These are phyloP conservation scores for Mimumesa dahlbomi DNA, from an alignment of 2,888 invertebrate species.

Conservation along the genomic window DNA sequence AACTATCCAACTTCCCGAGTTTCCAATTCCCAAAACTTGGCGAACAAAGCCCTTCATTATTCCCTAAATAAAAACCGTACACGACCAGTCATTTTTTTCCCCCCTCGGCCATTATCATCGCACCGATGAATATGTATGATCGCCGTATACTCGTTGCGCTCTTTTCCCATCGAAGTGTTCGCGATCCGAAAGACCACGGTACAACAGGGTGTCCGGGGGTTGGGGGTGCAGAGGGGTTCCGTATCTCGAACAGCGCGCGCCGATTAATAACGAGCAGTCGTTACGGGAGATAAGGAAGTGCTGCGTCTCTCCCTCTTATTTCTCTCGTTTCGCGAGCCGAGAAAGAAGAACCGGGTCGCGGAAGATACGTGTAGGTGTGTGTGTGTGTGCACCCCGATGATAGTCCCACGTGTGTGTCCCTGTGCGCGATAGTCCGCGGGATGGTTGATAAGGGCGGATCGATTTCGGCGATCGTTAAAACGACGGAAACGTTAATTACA, in stretches of 20 bases:
- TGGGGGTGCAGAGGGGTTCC: constrained; percentile 22
- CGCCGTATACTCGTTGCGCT: too few relatives aligned
- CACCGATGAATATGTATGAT: too few relatives aligned
- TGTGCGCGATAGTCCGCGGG: constrained; percentile 6
- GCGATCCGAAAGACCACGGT: background rate
- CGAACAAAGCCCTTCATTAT: too few relatives aligned
- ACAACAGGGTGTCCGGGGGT: background rate
- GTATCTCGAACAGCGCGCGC: constrained; percentile 67
- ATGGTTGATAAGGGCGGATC: constrained; percentile 40
- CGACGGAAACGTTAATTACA: too few relatives aligned
- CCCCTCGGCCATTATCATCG: background rate
- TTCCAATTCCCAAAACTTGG: too few relatives aligned
- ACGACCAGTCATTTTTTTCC: background rate
- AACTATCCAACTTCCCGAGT: too few relatives aligned
- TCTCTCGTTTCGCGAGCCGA: constrained; percentile 43
- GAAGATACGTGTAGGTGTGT: constrained; percentile 35
- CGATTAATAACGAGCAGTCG: constrained; percentile 79
- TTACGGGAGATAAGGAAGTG: constrained; percentile 74
- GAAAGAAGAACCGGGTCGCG: constrained; percentile 48
- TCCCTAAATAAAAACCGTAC: too few relatives aligned
- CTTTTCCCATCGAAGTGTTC: background rate
- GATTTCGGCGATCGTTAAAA: constrained; percentile 42
- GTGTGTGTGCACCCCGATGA: too few relatives aligned
- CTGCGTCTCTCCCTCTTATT: constrained; percentile 60
- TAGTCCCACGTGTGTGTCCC: constrained; percentile 10